Evolutionary conservation across 2,113 vertebrate genomes (phyloP).

Genomic region (Tamias sibiricus): DNA sequence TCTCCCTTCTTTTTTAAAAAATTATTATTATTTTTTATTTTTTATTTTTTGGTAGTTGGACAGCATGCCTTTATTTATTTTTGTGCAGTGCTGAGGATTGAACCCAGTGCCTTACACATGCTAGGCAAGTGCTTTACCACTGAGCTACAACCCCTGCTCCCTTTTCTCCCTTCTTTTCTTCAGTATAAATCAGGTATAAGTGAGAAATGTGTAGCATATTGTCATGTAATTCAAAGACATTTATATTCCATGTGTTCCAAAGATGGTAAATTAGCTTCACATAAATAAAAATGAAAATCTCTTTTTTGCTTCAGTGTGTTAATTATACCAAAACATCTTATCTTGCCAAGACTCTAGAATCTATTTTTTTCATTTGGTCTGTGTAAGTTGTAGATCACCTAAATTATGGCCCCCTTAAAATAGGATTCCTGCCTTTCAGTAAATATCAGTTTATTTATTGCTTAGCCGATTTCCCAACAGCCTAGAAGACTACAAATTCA

Average conservation of each 20-base stretch:
- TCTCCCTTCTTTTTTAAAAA: too few species aligned
- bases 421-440: neutral
- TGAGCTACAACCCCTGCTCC: too few species aligned
- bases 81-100: too few species aligned
- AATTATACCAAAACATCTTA: constrained; percentile 23
- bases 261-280: neutral
- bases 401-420: neutral
- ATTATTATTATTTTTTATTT: too few species aligned
- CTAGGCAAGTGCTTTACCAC: too few species aligned
- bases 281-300: neutral
- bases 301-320: constrained; percentile 15
- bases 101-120: too few species aligned
- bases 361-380: constrained; percentile 14
- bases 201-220: neutral
- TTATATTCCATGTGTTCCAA: neutral
- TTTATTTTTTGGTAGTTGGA: too few species aligned
- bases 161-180: neutral
- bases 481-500: constrained; percentile 7
- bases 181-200: neutral
- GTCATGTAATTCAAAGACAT: constrained; percentile 21
- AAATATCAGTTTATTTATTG: neutral
- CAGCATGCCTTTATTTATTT: too few species aligned
- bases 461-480: neutral
- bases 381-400: constrained; percentile 5
- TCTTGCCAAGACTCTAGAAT: constrained; percentile 37